Base-by-base conservation (phyloP, 2,797 vertebrate species). In the Coendou prehensilis region DNA sequence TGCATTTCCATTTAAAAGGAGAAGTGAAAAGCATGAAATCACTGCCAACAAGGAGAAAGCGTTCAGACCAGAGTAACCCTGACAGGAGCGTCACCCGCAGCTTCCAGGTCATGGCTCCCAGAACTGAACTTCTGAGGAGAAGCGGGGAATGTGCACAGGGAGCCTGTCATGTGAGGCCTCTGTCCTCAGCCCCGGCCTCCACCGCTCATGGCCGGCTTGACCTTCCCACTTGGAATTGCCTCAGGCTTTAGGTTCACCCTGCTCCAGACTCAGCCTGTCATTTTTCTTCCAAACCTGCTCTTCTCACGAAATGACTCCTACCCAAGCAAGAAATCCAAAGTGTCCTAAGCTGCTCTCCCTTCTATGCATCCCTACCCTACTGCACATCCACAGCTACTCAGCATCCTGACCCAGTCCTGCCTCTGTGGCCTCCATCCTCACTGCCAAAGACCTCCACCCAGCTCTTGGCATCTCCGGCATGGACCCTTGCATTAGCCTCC, bases 21-120 rank as follows among this genome's bases (percentile, higher is more conserved):
- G 82, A 96, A 96, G 54, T 91, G 92, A 94, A 97, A 93, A 96
- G 96, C 95, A 96, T 89, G 95, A 97, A 97, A 96, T 98, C 79
- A 33, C 69, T 54, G 91, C 87, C 95, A 96, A 83, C 15, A 4
- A 75, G 94, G 91, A 94, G 59, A 97, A 81, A 67, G 86, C 50
- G 37, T 87, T 92, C 47, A 92, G 96, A 89, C 63, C 10, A 89
- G 87, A 92, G 64, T 92, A 93, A 96, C 94, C 93, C 97, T 92
- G 87, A 93, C 89, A 93, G 91, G 80, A 83, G 18, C 83, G 64
- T 28, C 59, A 22, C 67, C 52, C 10, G 37, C 37, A 78, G 85
- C 87, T 97, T 94, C 78, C 76, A 67, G 93, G 93, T 79, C 73
- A 61, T 8, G 11, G 61, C 14, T 64, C 56, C 52, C 76, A 69